Base-by-base conservation (phyloP, 1,140 invertebrate genomes). In the Planococcus citri region DNA sequence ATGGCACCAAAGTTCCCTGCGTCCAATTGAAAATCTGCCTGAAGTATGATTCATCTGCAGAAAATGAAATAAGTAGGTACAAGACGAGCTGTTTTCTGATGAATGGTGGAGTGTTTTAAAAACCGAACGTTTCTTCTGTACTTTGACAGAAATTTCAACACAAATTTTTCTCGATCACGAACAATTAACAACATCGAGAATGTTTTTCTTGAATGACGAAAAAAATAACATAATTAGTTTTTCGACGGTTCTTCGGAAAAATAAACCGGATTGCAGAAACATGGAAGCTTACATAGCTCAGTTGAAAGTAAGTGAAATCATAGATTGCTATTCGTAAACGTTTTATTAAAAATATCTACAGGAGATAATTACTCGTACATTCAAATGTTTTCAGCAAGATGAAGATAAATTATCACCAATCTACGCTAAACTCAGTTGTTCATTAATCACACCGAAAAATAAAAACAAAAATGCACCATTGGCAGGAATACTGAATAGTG, bases 371-470 rank as follows among this genome's bases (percentile, higher is more conserved):
- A 6, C 6, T 37, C 33, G 14, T 37, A 37, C 6, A 8, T 37
- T 37, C 33, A 37, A 6, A 37, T 37, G 33, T 20, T 64, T 64
- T 4, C 24, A 64, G 60, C 22, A 10, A 20, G 24, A 64, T 57
- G 12, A 89, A 38, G 95, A 98, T 78, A 98, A 98, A 78, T 79
- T 98, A 57, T 95, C 92, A 0, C 88, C 93, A 0, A 83, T 98
- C 21, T 89, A 94, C 72, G 91, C 92, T 0, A 89, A 94, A 77
- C 86, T 95, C 71, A 83, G 86, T 1, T 97, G 95, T 79, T 88
- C 88, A 72, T 80, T 96, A 74, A 75, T 78, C 0, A 80, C 73
- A 73, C 17, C 71, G 70, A 1, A 72, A 75, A 14, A 70, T 17
- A 76, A 12, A 33, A 33, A 6, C 4, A 33, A 33, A 33, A 12